Evolutionary conservation across 64 coral and sea anemone species (phyloP), one percentile per base, ranked within the genome.

Genomic region (Stichodactyla helianthus): DNA sequence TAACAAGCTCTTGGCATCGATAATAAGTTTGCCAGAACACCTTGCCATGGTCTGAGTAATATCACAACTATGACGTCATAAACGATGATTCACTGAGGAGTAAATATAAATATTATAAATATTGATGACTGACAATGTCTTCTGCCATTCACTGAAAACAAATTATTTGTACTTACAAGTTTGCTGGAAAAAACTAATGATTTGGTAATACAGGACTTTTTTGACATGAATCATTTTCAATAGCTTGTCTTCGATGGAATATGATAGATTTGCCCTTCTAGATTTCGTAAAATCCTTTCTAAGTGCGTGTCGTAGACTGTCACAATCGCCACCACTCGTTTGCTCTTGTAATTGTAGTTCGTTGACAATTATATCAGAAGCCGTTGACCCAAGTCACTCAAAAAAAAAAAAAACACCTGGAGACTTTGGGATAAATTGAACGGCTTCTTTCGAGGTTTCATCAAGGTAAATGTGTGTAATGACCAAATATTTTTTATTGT

Each of bases 41-140:
- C 68, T 74, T 74, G 68, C 11, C 13, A 4, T 23, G 0, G 19
- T 7, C 63, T 68, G 63, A 25, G 5, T 7, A 7, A 17, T 23
- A 68, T 68, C n/a, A 68, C 17, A 68, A 60, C 63, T 68, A 23
- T 74, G 68, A 74, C 68, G 68, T 74, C 68, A 74, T 74, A 22
- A 68, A 68, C 9, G 68, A 31, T 6, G 25, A 65, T 65, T 2
- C 5, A 2, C 11, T 10, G 6, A 74, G 7, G 18, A 20, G 19
- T 25, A 25, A 74, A 28, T n/a, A 27, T 6, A 25, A 23, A 74
- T 74, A 74, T 27, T 1, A 11, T 31, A 74, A 74, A 74, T 74
- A 65, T 60, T 5, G 60, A 19, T 16, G 60, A 16, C 60, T 18
- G 5, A 63, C 12, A 63, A 19, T 19, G 19, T 18, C 16, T 5